Percentiles rank a stretch among this genome's conserved stretches.
Evolutionary conservation across 2,888 invertebrate genomes (phyloP).

Genomic region (Stenichneumon culpator): DNA sequence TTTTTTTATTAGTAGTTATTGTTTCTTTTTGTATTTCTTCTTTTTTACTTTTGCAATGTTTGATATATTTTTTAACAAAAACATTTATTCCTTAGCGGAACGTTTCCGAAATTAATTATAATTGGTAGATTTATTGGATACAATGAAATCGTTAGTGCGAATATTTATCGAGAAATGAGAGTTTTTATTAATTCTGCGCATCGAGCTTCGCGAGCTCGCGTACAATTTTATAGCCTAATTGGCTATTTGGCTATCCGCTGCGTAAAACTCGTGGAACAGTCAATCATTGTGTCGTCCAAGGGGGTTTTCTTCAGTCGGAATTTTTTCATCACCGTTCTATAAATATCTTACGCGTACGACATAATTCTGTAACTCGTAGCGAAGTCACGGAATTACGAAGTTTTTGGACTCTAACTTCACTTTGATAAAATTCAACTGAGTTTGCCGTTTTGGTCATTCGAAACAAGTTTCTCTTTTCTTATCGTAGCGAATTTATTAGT

Average conservation of each 20-base stretch:
- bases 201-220: background rate
- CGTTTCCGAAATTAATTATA: too few species aligned
- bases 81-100: background rate
- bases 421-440: background rate
- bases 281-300: background rate
- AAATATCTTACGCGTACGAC: background rate
- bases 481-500: background rate
- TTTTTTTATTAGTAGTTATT: background rate
- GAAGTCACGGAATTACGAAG: constrained; percentile 1
- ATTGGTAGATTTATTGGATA: too few species aligned
- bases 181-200: too few species aligned
- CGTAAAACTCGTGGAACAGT: background rate
- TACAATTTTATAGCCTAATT: background rate
- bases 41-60: background rate
- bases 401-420: background rate
- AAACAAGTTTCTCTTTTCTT: background rate
- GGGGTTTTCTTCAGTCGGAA: background rate
- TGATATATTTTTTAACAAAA: background rate
- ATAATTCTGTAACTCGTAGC: constrained; percentile 12
- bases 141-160: too few species aligned
- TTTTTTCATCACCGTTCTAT: background rate
- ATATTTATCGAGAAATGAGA: too few species aligned
- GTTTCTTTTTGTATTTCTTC: background rate
- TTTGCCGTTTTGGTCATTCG: too few species aligned
- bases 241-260: background rate